Evolutionary conservation across 2,113 vertebrate genomes (phyloP).

Genomic region (Gobius niger): DNA sequence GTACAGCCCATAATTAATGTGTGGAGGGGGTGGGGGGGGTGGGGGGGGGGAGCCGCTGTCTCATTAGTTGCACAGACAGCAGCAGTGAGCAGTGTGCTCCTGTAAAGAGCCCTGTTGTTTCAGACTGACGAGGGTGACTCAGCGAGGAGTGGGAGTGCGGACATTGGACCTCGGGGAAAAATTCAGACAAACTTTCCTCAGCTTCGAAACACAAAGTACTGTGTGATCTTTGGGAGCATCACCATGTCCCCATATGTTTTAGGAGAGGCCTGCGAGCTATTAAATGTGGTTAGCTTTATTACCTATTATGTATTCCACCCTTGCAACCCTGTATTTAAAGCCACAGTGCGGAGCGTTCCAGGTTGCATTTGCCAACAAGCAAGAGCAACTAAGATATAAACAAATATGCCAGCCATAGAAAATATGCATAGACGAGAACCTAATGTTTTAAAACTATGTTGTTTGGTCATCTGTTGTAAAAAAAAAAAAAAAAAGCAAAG

Average conservation of each 20-base stretch:
- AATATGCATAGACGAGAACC: too few species aligned
- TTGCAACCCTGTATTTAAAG: too few species aligned
- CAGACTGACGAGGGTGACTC: constrained; percentile 16
- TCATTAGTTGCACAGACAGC: not conserved
- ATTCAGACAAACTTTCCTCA: constrained; percentile 5
- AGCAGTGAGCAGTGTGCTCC: not conserved
- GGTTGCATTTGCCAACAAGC: too few species aligned
- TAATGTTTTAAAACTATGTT: too few species aligned
- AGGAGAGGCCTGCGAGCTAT: too few species aligned
- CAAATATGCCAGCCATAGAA: too few species aligned
- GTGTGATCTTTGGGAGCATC: constrained; percentile 5
- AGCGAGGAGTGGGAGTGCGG: not conserved
- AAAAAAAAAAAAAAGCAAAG: too few species aligned
- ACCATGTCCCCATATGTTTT: constrained; percentile 27
- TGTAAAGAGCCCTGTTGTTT: constrained; percentile 10
- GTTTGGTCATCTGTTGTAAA: too few species aligned
- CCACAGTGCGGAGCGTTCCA: too few species aligned
- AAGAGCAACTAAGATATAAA: too few species aligned
- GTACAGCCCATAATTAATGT: not conserved
- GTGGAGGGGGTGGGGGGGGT: not conserved
- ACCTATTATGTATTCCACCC: too few species aligned
- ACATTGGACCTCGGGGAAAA: not conserved
- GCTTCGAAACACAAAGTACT: constrained; percentile 1
- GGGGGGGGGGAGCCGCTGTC: not conserved
- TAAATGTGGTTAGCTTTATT: too few species aligned